Conservation (phyloP, 2,113 vertebrate species). For the Stegastes partitus region DNA sequence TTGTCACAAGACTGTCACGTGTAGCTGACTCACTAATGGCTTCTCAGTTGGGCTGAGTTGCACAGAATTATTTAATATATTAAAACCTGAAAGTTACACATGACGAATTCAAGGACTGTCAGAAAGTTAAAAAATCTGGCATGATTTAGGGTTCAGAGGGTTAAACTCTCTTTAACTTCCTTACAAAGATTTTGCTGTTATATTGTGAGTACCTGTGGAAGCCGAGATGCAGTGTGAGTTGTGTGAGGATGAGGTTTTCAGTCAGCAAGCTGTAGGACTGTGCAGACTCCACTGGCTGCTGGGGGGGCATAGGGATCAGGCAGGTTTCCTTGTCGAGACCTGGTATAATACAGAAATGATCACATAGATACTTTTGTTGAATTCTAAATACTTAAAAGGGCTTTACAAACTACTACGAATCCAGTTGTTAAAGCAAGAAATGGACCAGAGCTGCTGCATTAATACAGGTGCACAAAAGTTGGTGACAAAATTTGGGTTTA, state of each 20-base stretch:
- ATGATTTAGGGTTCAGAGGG: no score
- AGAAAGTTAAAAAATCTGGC: no score
- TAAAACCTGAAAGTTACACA: no score
- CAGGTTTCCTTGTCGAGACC: slow-evolving; percentile 97
- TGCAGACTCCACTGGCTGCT: slow-evolving; percentile 87
- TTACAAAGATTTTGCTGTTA: slow-evolving; percentile 1
- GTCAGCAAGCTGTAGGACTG: slow-evolving; percentile 96
- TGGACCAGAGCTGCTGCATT: not conserved
- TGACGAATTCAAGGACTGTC: no score
- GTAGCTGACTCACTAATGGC: no score
- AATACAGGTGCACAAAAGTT: not conserved
- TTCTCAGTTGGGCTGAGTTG: no score
- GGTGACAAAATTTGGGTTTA: no score
- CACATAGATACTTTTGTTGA: not conserved
- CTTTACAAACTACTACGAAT: not conserved
- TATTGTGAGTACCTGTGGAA: slow-evolving; percentile 90
- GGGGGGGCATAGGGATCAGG: slow-evolving; percentile 89
- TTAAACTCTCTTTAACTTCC: not conserved
- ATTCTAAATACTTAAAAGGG: no score
- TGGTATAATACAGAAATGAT: slow-evolving; percentile 61
- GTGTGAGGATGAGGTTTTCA: slow-evolving; percentile 95
- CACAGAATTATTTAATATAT: no score
- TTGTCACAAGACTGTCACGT: no score
- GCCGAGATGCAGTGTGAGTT: slow-evolving; percentile 93
- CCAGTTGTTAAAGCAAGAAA: not conserved